phyloP scores from a whole-genome alignment of 2,888 invertebrate species.

The Epicampocera succincta region DNA sequence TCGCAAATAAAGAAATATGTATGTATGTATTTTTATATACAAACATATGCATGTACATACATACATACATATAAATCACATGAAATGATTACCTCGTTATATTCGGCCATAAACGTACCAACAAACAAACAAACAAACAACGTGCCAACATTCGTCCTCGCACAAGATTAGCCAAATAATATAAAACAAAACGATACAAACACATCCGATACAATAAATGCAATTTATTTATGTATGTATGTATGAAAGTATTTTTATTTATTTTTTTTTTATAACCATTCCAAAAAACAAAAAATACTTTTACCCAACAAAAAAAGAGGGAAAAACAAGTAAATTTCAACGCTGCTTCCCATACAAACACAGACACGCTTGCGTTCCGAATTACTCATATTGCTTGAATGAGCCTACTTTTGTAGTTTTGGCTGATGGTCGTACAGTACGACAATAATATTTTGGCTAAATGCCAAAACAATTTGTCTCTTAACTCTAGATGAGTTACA shows the following conservation, averaged over 20 bases:
- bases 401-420: conserved; percentile 58
- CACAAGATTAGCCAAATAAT: conserved; percentile 43
- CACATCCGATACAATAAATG: conserved; percentile 28
- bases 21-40: no score
- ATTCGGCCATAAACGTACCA: conserved; percentile 73
- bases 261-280: not conserved
- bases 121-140: no score
- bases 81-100: conserved; percentile 78
- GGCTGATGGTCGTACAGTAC: conserved; percentile 67
- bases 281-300: no score
- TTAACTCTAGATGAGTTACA: conserved; percentile 56
- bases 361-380: not conserved
- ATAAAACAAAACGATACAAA: conserved; percentile 15
- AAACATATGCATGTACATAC: no score
- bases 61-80: conserved; percentile 73
- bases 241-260: not conserved
- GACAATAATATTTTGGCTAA: conserved; percentile 74
- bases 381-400: conserved; percentile 25
- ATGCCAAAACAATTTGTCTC: conserved; percentile 74
- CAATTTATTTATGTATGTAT: not conserved
- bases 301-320: no score
- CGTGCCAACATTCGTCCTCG: conserved; percentile 59
- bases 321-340: conserved; percentile 19
- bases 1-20: no score
- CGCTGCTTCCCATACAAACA: conserved; percentile 1